A percentile compares a stretch with the other conserved stretches of the same genome.
Evolutionary conservation across 2,113 vertebrate species (phyloP).

Genomic region (Dolichallabes microphthalmus): DNA sequence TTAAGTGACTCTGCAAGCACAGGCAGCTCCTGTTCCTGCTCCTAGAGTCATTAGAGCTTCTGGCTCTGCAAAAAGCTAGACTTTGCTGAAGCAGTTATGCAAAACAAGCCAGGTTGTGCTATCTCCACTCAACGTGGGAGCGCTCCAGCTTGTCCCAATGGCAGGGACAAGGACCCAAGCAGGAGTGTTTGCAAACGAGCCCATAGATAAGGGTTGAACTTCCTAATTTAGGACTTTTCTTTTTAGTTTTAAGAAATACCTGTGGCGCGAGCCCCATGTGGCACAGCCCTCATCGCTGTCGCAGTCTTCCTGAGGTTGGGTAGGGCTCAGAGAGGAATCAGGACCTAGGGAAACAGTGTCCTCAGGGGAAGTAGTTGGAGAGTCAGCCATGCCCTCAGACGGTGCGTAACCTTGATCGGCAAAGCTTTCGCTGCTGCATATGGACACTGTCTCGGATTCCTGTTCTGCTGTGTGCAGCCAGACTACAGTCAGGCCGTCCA

Average conservation of each 20-base stretch:
- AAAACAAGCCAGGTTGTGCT: background rate
- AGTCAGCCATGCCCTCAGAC: constrained; percentile 84
- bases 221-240: background rate
- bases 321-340: constrained; percentile 43
- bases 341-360: constrained; percentile 66
- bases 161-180: background rate
- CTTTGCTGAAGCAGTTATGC: too few species aligned
- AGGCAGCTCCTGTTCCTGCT: constrained; percentile 47
- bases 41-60: constrained; percentile 47
- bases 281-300: constrained; percentile 65
- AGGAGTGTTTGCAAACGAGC: background rate
- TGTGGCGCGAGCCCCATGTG: constrained; percentile 68
- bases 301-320: constrained; percentile 60
- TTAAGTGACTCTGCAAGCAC: constrained; percentile 53
- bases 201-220: too few species aligned
- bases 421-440: constrained; percentile 76
- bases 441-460: constrained; percentile 78
- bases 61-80: constrained; percentile 41
- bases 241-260: constrained; percentile 55
- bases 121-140: constrained; percentile 23
- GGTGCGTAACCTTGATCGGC: constrained; percentile 78
- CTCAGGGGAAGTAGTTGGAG: constrained; percentile 80
- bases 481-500: constrained; percentile 66
- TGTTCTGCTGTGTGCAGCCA: constrained; percentile 71
- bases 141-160: constrained; percentile 17